A percentile compares a stretch with the other conserved stretches of the same genome.
Conservation (phyloP, 2,888 invertebrate species). For the Drosophila neotestacea region DNA sequence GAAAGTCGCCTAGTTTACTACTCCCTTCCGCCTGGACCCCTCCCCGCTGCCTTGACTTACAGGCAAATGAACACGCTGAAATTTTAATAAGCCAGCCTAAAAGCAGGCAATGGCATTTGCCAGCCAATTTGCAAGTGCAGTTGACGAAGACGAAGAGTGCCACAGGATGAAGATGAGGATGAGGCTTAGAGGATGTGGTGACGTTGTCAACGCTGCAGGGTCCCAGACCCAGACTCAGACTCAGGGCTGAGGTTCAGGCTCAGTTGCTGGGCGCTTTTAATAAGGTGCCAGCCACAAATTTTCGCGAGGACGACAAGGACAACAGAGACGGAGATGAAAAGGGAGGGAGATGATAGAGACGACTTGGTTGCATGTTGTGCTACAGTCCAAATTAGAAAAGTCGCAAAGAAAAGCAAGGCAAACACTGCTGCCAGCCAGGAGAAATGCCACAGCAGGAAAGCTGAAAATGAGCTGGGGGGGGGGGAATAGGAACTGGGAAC, state of each 20-base stretch:
- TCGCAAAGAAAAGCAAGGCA: constrained; percentile 77
- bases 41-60: constrained; percentile 39
- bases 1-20: constrained; percentile 45
- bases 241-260: constrained; percentile 31
- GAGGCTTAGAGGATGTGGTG: constrained; percentile 47
- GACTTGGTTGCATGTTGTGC: constrained; percentile 76
- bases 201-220: constrained; percentile 47
- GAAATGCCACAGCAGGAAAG: constrained; percentile 32
- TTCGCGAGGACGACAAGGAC: constrained; percentile 57
- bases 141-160: constrained; percentile 61
- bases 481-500: constrained; percentile 33
- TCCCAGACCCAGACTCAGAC: constrained; percentile 18
- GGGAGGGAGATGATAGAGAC: constrained; percentile 29
- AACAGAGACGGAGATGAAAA: constrained; percentile 11
- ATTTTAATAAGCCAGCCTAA: constrained; percentile 81
- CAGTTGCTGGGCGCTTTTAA: constrained; percentile 77
- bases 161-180: constrained; percentile 19
- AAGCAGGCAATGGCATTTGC: constrained; percentile 78
- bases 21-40: constrained; percentile 10
- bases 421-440: constrained; percentile 44
- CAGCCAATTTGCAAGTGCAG: constrained; percentile 77
- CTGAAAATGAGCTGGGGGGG: background rate
- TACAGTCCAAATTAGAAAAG: constrained; percentile 79
- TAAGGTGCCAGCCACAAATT: constrained; percentile 79
- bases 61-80: constrained; percentile 78